phyloP scores from a whole-genome alignment of 2,113 vertebrate species.

The Rhegmatorhina hoffmannsi region DNA sequence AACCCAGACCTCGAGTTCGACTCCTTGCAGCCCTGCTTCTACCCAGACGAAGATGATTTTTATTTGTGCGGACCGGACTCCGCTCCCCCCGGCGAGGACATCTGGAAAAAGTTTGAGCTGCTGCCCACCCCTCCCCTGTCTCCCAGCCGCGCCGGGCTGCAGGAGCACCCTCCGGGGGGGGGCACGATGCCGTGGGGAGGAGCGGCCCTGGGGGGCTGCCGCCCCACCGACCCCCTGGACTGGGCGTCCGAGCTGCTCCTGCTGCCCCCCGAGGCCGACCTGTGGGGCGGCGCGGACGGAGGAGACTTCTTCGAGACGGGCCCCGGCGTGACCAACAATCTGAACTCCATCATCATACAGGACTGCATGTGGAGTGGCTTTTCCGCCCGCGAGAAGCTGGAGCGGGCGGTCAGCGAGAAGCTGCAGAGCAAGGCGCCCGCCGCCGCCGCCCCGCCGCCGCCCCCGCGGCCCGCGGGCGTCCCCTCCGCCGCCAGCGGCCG shows the following conservation, averaged over 20 bases:
- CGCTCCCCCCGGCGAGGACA: conserved; percentile 97
- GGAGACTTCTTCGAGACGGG: conserved; percentile 77
- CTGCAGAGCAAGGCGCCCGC: conserved; percentile 80
- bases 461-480: background rate
- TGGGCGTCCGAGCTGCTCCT: conserved; percentile 95
- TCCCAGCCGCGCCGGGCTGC: conserved; percentile 90
- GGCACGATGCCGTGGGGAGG: conserved; percentile 45
- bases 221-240: conserved; percentile 84
- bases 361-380: conserved; percentile 99
- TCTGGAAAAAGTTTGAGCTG: conserved; percentile 99
- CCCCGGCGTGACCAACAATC: conserved; percentile 81
- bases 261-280: conserved; percentile 83
- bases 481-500: background rate
- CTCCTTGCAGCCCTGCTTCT: conserved; percentile 97
- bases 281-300: conserved; percentile 79
- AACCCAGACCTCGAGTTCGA: conserved; percentile 97
- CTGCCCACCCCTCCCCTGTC: conserved; percentile 95
- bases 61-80: conserved; percentile 95
- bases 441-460: background rate
- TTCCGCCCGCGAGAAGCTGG: conserved; percentile 92
- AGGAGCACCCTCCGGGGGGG: conserved; percentile 76
- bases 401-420: conserved; percentile 91
- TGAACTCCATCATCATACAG: conserved; percentile 93
- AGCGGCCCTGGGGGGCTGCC: conserved; percentile 70
- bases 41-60: conserved; percentile 98